Evolutionary conservation across 1,140 invertebrate species (phyloP).

Genomic region (Nomia melanderi): DNA sequence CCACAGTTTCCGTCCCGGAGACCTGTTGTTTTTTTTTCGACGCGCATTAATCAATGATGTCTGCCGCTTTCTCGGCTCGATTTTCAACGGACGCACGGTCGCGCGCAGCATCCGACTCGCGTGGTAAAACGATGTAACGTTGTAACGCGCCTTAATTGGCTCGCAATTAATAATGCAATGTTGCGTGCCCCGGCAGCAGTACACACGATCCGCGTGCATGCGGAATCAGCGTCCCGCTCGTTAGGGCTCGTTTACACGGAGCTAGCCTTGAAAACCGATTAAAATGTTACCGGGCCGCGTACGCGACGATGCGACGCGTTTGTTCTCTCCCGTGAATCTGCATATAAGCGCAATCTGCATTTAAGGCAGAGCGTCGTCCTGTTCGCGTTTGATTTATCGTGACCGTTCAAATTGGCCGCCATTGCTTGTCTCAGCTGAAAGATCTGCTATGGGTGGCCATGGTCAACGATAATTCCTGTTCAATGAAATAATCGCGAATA

Average conservation of each 20-base stretch:
- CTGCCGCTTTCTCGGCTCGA: not conserved
- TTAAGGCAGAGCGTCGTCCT: not conserved
- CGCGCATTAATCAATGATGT: not conserved
- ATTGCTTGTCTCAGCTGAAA: not conserved
- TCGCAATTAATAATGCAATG: conserved; percentile 60
- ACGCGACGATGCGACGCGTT: conserved; percentile 1
- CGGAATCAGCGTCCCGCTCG: conserved; percentile 47
- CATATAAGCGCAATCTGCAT: conserved; percentile 6
- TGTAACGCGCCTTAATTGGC: conserved; percentile 57
- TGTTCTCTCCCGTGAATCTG: conserved; percentile 34
- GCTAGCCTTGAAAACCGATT: conserved; percentile 52
- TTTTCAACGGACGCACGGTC: not conserved
- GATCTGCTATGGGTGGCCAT: not conserved
- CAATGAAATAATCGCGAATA: not conserved
- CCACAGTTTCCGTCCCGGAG: not conserved
- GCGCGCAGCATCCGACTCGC: not conserved
- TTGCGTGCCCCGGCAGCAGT: conserved; percentile 29
- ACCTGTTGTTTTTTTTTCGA: not conserved
- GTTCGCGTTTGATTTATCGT: conserved; percentile 34
- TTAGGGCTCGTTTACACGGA: conserved; percentile 54
- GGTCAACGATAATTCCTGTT: not conserved
- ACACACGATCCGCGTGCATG: conserved; percentile 34
- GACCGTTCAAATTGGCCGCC: not conserved
- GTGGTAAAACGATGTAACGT: conserved; percentile 33
- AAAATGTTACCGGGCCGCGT: conserved; percentile 48